Percentiles rank a stretch among this genome's conserved stretches.
Conservation (phyloP, 2,888 invertebrate species). For the Leptura quadrifasciata region DNA sequence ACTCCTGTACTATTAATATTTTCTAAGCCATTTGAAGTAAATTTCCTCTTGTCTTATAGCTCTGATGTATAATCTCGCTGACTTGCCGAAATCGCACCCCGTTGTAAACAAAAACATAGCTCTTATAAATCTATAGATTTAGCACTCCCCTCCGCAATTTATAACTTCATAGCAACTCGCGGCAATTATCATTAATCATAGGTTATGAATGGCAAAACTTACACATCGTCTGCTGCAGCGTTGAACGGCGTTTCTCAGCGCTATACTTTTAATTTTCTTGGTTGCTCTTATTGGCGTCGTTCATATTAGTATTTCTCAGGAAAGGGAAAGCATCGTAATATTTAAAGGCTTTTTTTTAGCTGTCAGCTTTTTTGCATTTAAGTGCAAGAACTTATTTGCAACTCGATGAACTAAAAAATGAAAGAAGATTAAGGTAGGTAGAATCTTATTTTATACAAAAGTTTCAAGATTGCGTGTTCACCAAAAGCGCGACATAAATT, state of each 20-base stretch:
- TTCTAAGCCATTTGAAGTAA: slow-evolving; percentile 61
- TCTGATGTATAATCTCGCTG: slow-evolving; percentile 54
- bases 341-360: too few relatives aligned
- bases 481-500: background rate
- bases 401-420: background rate
- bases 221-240: slow-evolving; percentile 66
- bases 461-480: background rate
- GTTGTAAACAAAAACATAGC: slow-evolving; percentile 68
- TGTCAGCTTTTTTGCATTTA: background rate
- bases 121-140: slow-evolving; percentile 66
- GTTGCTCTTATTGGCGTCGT: slow-evolving; percentile 37
- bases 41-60: slow-evolving; percentile 56
- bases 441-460: background rate
- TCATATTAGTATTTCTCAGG: slow-evolving; percentile 6
- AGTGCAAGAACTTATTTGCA: background rate
- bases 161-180: slow-evolving; percentile 70
- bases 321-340: slow-evolving; percentile 21
- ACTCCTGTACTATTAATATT: slow-evolving; percentile 53
- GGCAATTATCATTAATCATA: slow-evolving; percentile 73
- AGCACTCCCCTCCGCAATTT: slow-evolving; percentile 66
- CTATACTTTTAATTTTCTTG: slow-evolving; percentile 67
- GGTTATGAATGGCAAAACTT: slow-evolving; percentile 73
- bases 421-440: background rate
- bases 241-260: slow-evolving; percentile 50
- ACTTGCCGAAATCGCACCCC: slow-evolving; percentile 64